These are phyloP conservation scores for Pseudomyrmex flavicornis DNA, from an alignment of 1,140 invertebrate genomes.

Conservation along the genomic window DNA sequence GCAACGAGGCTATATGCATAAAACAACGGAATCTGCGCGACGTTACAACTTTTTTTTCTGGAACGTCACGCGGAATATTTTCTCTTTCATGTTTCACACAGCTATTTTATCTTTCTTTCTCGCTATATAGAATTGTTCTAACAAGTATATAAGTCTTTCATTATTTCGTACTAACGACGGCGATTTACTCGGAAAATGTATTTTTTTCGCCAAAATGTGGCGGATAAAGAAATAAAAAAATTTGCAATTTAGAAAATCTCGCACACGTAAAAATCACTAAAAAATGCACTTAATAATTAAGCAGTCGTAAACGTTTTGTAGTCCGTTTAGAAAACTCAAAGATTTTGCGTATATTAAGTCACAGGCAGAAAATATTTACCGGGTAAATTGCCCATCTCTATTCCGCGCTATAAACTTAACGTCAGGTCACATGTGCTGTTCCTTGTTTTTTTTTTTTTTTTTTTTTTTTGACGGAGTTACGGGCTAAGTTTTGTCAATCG, in stretches of 20 bases:
- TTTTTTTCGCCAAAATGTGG: constrained; percentile 16
- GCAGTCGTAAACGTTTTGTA: neutral
- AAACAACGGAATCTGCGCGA: constrained; percentile 61
- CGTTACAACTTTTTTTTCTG: constrained; percentile 9
- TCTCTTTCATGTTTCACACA: constrained; percentile 25
- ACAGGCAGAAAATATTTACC: constrained; percentile 47
- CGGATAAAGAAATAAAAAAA: neutral
- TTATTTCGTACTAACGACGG: constrained; percentile 54
- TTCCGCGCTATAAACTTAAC: constrained; percentile 72
- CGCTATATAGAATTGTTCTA: constrained; percentile 34
- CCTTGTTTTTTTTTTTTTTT: constrained; percentile 1
- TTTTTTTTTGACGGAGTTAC: constrained; percentile 8
- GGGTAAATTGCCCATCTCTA: constrained; percentile 66
- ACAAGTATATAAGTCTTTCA: constrained; percentile 67
- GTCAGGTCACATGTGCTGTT: constrained; percentile 66
- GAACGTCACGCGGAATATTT: constrained; percentile 17
- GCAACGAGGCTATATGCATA: constrained; percentile 54
- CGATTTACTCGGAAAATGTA: constrained; percentile 49
- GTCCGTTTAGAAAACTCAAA: neutral
- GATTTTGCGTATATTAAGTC: neutral
- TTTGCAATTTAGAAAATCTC: neutral
- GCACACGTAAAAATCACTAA: neutral
- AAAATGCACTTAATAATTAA: constrained; percentile 13
- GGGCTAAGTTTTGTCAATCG: constrained; percentile 54
- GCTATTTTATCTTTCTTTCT: constrained; percentile 30